phyloP scores from a whole-genome alignment of 2,113 vertebrate genomes.

The Plectropomus leopardus region DNA sequence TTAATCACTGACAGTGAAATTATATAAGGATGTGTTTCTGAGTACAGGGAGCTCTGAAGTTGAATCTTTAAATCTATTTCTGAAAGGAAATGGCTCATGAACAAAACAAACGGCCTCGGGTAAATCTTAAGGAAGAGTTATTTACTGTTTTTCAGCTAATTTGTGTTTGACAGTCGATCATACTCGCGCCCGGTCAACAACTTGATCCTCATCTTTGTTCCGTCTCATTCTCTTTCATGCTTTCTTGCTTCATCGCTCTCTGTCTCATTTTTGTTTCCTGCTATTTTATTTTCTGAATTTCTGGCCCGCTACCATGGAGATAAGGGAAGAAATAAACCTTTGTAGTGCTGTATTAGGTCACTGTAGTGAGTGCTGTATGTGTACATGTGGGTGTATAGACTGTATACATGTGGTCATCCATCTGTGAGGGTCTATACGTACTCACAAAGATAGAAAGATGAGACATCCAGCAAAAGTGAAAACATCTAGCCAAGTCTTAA shows the following conservation, averaged over 20 bases:
- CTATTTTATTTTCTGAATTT: conserved; percentile 17
- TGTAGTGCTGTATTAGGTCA: neutral
- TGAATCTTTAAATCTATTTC: conserved; percentile 51
- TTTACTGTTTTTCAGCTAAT: conserved; percentile 33
- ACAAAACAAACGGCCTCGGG: conserved; percentile 10
- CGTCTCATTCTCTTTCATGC: conserved; percentile 32
- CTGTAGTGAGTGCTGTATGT: neutral
- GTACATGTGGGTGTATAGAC: neutral
- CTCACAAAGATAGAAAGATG: neutral
- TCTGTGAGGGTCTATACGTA: neutral
- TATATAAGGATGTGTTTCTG: conserved; percentile 44
- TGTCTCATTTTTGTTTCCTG: conserved; percentile 30
- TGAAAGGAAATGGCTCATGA: conserved; percentile 23
- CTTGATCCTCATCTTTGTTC: conserved; percentile 33
- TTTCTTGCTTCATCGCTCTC: neutral
- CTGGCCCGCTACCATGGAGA: conserved; percentile 37
- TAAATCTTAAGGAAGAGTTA: conserved; percentile 25
- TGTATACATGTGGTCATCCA: neutral
- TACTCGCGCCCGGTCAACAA: conserved; percentile 3
- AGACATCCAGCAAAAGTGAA: neutral
- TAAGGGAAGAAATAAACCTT: conserved; percentile 16
- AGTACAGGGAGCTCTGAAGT: conserved; percentile 32
- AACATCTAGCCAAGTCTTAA: neutral
- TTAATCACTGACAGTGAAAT: conserved; percentile 56
- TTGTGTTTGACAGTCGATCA: conserved; percentile 26